These are phyloP conservation scores for Cyprinodon brontotheroides DNA, from an alignment of 2,113 vertebrate genomes.

Conservation along the genomic window DNA sequence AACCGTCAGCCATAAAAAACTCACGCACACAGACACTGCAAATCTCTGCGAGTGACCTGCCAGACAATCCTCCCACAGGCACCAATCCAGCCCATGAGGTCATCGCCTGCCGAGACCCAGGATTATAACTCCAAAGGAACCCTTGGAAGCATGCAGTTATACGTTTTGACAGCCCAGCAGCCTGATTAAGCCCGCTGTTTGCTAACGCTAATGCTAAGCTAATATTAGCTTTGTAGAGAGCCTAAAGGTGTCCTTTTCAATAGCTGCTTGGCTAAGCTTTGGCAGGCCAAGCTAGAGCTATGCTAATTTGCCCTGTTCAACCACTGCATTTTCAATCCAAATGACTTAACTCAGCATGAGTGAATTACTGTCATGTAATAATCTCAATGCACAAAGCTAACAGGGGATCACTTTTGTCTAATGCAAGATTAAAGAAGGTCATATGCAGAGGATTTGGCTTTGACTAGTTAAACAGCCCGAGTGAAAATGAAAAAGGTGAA, in stretches of 20 bases:
- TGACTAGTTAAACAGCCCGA: constrained; percentile 71
- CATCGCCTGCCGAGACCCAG: constrained; percentile 85
- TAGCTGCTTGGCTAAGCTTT: constrained; percentile 40
- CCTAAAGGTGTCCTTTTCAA: constrained; percentile 54
- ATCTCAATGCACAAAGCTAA: constrained; percentile 82
- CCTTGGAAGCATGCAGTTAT: constrained; percentile 89
- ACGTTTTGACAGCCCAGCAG: constrained; percentile 87
- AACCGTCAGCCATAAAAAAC: constrained; percentile 49
- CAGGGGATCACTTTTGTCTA: constrained; percentile 85
- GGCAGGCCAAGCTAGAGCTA: constrained; percentile 52
- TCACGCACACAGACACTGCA: constrained; percentile 45
- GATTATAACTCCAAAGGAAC: constrained; percentile 89
- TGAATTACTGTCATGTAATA: constrained; percentile 82
- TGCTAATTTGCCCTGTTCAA: constrained; percentile 47
- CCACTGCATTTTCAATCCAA: constrained; percentile 62
- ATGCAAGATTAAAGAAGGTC: constrained; percentile 87
- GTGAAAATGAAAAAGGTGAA: constrained; percentile 36
- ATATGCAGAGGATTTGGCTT: constrained; percentile 86
- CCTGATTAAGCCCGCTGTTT: constrained; percentile 86
- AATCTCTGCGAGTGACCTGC: constrained; percentile 70
- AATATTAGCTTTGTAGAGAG: constrained; percentile 72
- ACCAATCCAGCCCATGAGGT: constrained; percentile 88
- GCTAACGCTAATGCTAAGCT: constrained; percentile 85
- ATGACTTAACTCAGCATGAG: constrained; percentile 82
- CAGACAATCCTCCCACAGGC: constrained; percentile 81